phyloP scores from a whole-genome alignment of 2,888 invertebrate species.

The Ormyrus nitidulus region DNA sequence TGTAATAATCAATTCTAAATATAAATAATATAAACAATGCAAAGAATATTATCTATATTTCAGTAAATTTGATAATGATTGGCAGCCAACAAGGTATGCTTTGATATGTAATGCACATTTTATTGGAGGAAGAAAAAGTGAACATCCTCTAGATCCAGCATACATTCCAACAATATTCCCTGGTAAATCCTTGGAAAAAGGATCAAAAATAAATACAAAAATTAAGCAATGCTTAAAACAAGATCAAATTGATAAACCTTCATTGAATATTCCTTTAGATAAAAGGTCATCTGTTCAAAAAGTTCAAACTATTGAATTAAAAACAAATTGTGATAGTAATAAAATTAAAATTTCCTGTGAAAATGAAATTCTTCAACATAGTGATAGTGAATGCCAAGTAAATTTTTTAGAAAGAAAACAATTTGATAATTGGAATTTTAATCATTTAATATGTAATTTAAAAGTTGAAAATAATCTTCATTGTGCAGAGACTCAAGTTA shows the following conservation, averaged over 20 bases:
- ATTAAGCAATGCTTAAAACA: too few relatives aligned
- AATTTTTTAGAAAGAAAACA: background rate
- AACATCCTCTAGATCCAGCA: slow-evolving; percentile 27
- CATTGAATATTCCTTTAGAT: too few relatives aligned
- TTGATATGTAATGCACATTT: slow-evolving; percentile 32
- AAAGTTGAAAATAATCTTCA: too few relatives aligned
- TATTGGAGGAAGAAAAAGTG: slow-evolving; percentile 26
- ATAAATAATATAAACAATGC: too few relatives aligned
- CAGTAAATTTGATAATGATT: slow-evolving; percentile 11
- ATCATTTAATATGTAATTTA: too few relatives aligned
- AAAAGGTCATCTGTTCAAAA: too few relatives aligned
- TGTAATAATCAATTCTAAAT: too few relatives aligned
- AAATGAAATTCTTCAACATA: background rate
- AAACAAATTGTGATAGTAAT: too few relatives aligned
- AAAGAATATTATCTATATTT: background rate
- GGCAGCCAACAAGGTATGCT: slow-evolving; percentile 30
- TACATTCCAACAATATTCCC: slow-evolving; percentile 31
- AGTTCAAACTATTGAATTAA: too few relatives aligned
- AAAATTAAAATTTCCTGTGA: too few relatives aligned
- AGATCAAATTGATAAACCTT: too few relatives aligned
- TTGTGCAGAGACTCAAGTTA: too few relatives aligned
- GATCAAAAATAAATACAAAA: background rate
- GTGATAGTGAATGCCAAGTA: background rate
- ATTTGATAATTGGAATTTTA: background rate
- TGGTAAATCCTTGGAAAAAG: background rate